These are phyloP conservation scores for Itoplectis maculator DNA, from an alignment of 2,888 invertebrate genomes.

Conservation along the genomic window DNA sequence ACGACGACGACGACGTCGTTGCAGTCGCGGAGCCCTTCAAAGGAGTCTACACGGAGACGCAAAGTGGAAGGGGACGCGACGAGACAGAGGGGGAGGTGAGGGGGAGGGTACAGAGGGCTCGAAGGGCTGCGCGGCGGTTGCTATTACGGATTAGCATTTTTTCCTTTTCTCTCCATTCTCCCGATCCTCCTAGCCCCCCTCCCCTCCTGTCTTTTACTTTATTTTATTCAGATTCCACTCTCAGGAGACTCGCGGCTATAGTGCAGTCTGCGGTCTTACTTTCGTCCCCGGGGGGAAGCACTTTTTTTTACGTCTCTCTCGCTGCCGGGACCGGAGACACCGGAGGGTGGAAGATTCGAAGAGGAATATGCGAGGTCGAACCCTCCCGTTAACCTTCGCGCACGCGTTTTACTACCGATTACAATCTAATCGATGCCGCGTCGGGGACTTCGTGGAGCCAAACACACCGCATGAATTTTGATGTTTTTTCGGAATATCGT, in stretches of 20 bases:
- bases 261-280: conserved; percentile 16
- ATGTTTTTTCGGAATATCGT: too few species aligned
- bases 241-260: neutral
- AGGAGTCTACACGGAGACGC: conserved; percentile 4
- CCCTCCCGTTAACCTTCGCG: too few species aligned
- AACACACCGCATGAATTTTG: neutral
- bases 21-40: conserved; percentile 18
- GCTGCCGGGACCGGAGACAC: neutral
- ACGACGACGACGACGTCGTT: conserved; percentile 1
- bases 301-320: neutral
- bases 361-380: neutral
- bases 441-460: neutral
- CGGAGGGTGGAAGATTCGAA: conserved; percentile 24
- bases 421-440: conserved; percentile 35
- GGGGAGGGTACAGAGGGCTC: neutral
- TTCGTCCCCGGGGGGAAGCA: conserved; percentile 4
- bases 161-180: conserved; percentile 11
- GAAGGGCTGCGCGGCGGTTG: conserved; percentile 21
- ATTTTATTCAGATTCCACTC: conserved; percentile 47
- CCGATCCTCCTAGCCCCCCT: conserved; percentile 9
- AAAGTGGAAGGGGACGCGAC: too few species aligned
- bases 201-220: conserved; percentile 1
- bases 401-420: neutral
- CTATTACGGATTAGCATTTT: conserved; percentile 56
- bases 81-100: neutral